phyloP scores from a whole-genome alignment of 2,888 invertebrate genomes.

The Thereva nobilitata region DNA sequence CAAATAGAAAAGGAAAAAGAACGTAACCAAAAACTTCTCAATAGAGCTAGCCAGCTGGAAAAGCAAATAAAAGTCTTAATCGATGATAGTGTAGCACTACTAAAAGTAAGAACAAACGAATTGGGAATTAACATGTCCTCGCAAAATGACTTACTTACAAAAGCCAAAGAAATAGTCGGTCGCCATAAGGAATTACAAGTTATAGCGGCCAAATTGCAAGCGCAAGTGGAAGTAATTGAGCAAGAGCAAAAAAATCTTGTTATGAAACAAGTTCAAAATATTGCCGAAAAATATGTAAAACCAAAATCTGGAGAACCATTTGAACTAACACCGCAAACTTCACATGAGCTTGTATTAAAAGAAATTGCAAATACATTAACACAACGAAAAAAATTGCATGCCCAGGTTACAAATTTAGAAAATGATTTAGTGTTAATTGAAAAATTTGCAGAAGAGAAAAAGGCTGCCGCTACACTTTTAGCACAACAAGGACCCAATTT shows the following conservation, averaged over 20 bases:
- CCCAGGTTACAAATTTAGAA: constrained; percentile 73
- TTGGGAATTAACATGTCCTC: constrained; percentile 86
- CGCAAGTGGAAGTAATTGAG: constrained; percentile 73
- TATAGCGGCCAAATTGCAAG: constrained; percentile 83
- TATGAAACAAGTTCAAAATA: constrained; percentile 73
- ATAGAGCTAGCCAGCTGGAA: constrained; percentile 85
- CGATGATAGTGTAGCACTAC: constrained; percentile 85
- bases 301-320: constrained; percentile 57
- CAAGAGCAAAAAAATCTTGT: constrained; percentile 75
- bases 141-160: constrained; percentile 80
- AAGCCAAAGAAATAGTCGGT: constrained; percentile 90
- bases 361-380: constrained; percentile 85
- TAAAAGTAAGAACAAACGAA: constrained; percentile 89
- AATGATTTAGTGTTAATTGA: constrained; percentile 77
- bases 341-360: constrained; percentile 80
- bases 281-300: constrained; percentile 71
- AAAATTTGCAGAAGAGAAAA: constrained; percentile 69
- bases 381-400: constrained; percentile 82
- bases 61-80: constrained; percentile 91
- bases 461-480: constrained; percentile 55
- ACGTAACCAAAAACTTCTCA: constrained; percentile 78
- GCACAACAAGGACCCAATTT: constrained; percentile 56
- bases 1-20: constrained; percentile 85
- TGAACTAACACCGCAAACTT: constrained; percentile 69
- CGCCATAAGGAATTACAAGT: constrained; percentile 90